Percentiles rank a stretch among this genome's conserved stretches.
Evolutionary conservation across 2,888 invertebrate species (phyloP).

Genomic region (Stenolophus ochropezus): DNA sequence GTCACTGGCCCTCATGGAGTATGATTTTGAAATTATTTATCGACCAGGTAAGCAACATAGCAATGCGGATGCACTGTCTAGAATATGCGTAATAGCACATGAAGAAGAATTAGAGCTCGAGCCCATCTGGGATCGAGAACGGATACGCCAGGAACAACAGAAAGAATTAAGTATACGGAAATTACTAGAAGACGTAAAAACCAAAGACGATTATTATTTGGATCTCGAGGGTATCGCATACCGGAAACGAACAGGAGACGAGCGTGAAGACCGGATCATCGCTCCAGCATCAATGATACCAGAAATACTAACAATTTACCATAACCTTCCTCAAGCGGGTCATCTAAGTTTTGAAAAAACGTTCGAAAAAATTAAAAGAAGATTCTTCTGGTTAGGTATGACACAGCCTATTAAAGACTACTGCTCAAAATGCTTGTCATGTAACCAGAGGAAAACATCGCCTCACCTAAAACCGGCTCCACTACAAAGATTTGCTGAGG

Average conservation of each 20-base stretch:
- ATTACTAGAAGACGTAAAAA: not conserved
- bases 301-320: not conserved
- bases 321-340: not conserved
- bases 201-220: constrained; percentile 37
- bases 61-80: too few species aligned
- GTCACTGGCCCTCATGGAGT: constrained; percentile 48
- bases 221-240: constrained; percentile 56
- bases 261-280: not conserved
- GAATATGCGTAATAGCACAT: too few species aligned
- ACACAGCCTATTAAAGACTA: constrained; percentile 63
- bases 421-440: constrained; percentile 63
- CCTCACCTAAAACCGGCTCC: constrained; percentile 62
- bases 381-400: constrained; percentile 65
- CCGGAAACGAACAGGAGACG: not conserved
- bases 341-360: not conserved
- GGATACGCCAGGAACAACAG: too few species aligned
- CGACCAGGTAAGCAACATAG: constrained; percentile 5
- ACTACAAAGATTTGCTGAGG: constrained; percentile 62
- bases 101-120: too few species aligned
- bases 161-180: not conserved
- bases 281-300: not conserved
- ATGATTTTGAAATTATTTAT: constrained; percentile 35
- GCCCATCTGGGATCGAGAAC: too few species aligned
- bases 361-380: constrained; percentile 57
- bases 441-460: constrained; percentile 64